A percentile compares a stretch with the other conserved stretches of the same genome.
These are phyloP conservation scores for Eumacrocentrus americanus DNA, from an alignment of 2,888 invertebrate genomes.

Conservation along the genomic window DNA sequence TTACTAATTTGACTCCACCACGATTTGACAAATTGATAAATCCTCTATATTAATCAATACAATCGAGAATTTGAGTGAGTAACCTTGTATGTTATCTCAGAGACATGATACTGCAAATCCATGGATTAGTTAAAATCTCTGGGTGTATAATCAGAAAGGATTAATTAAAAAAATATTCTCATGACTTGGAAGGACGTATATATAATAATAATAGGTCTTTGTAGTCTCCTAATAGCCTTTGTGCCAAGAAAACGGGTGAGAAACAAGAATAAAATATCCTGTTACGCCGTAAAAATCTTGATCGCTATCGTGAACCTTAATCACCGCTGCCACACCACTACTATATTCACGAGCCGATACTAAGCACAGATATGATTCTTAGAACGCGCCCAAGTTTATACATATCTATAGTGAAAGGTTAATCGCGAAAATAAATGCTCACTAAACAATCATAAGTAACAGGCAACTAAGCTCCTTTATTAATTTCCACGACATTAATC, in stretches of 20 bases:
- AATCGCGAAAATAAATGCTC: conserved; percentile 30
- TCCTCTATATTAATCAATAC: neutral
- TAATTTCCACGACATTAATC: too few species aligned
- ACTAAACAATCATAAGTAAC: too few species aligned
- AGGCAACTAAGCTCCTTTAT: too few species aligned
- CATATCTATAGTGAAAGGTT: conserved; percentile 37
- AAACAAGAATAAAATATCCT: conserved; percentile 7
- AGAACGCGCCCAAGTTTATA: conserved; percentile 13
- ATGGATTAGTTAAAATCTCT: neutral
- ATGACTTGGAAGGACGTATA: neutral
- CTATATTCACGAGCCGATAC: conserved; percentile 14
- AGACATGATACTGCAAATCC: neutral
- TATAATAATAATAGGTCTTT: neutral
- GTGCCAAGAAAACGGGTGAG: neutral
- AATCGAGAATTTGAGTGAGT: neutral
- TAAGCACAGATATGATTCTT: neutral
- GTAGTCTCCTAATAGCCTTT: neutral
- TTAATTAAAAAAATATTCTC: neutral
- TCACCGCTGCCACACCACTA: neutral
- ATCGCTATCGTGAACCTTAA: conserved; percentile 7
- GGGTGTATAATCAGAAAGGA: neutral
- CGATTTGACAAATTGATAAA: conserved; percentile 13
- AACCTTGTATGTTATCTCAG: neutral
- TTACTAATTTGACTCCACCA: conserved; percentile 17
- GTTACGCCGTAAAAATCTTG: conserved; percentile 3